phyloP scores from a whole-genome alignment of 2,888 invertebrate genomes.

The Drosophila paranaensis region DNA sequence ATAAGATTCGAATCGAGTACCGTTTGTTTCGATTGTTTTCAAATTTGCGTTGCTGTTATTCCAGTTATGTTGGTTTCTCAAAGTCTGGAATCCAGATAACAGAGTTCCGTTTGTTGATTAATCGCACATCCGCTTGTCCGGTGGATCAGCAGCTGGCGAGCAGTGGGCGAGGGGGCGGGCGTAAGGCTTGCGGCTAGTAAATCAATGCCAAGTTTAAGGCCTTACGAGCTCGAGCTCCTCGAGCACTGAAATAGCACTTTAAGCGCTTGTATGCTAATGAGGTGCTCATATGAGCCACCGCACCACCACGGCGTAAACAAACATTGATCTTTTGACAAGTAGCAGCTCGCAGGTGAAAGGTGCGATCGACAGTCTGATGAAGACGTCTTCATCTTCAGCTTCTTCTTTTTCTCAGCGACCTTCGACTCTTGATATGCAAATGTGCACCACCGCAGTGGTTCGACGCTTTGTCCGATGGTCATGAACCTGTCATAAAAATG shows the following conservation, averaged over 20 bases:
- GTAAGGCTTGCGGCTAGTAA: constrained; percentile 23
- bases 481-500: constrained; percentile 23
- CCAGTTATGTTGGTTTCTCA: constrained; percentile 56
- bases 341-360: constrained; percentile 59
- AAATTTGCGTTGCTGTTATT: constrained; percentile 37
- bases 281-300: constrained; percentile 10
- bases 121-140: constrained; percentile 44
- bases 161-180: background rate
- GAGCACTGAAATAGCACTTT: constrained; percentile 25
- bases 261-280: constrained; percentile 50
- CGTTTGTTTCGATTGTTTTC: constrained; percentile 41
- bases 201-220: constrained; percentile 75
- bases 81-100: constrained; percentile 34
- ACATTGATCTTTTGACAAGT: constrained; percentile 40
- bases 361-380: constrained; percentile 49
- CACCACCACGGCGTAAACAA: constrained; percentile 10
- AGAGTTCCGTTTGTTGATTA: constrained; percentile 59
- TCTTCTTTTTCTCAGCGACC: constrained; percentile 26
- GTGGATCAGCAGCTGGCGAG: background rate
- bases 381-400: constrained; percentile 41
- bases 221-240: constrained; percentile 38
- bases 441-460: constrained; percentile 47
- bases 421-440: constrained; percentile 58
- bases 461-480: constrained; percentile 8
- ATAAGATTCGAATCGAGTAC: constrained; percentile 11